Base-by-base conservation (phyloP, 1,140 invertebrate genomes). In the Zelostemma sp. region DNA sequence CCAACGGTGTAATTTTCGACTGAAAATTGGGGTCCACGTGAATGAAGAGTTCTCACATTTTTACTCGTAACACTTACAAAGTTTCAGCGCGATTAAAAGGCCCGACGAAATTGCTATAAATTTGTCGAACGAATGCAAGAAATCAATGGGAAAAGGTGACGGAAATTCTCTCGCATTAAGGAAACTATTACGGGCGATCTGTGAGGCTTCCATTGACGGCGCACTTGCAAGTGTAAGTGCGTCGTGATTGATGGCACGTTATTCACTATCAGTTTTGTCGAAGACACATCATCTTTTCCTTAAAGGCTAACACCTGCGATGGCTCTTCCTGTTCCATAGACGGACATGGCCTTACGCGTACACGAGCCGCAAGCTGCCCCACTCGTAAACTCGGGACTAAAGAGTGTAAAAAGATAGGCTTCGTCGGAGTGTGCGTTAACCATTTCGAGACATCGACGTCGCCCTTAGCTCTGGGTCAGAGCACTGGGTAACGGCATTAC, bases 401-500 rank as follows among this genome's bases (percentile, higher is more conserved):
- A 74, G 68, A 18, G 68, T 48, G 69, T 15, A 15, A 25, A 25
- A 25, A 41, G 62, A 74, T 60, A 61, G 73, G 71, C 73, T 72
- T 63, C 74, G 75, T 72, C 63, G 55, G 49, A 50, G 40, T 41
- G 15, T 41, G 45, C 69, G 60, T 25, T 38, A 62, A 67, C 77
- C 77, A 78, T 79, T 79, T 75, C 68, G 54, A 75, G 76, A 62
- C 72, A 78, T 72, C 60, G 64, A 47, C 45, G 77, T 78, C 72
- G 79, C 79, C 79, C 78, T 80, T 80, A 79, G 78, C 79, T 79
- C 79, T 80, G 76, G 79, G 79, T 80, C 78, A 80, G 78, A 76
- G 72, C 75, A 79, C 72, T 74, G 78, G 72, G 72, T 80, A 80
- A 80, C 79, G 78, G 79, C 73, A 80, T 74, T 70, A 59, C 69